A percentile compares a stretch with the other conserved stretches of the same genome.
These are phyloP conservation scores for Champsocephalus esox DNA, from an alignment of 2,797 vertebrate species.

Conservation along the genomic window DNA sequence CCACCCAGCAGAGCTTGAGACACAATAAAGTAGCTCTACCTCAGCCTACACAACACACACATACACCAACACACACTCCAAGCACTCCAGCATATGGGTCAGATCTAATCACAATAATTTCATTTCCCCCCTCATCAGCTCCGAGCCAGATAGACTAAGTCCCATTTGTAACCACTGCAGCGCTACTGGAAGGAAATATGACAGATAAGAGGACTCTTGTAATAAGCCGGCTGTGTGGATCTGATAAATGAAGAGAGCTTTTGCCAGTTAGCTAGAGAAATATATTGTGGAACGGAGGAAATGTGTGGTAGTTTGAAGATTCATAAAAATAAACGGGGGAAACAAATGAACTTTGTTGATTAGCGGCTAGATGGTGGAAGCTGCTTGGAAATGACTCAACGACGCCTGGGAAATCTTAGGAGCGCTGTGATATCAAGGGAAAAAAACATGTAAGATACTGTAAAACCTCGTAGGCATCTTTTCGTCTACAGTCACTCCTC, in stretches of 20 bases:
- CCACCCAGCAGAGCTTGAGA: constrained; percentile 58
- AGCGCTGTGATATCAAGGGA: constrained; percentile 52
- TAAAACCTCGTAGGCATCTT: constrained; percentile 59
- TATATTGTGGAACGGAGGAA: constrained; percentile 64
- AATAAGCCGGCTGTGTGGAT: constrained; percentile 80
- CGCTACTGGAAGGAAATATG: constrained; percentile 79
- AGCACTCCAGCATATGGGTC: constrained; percentile 79
- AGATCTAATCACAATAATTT: constrained; percentile 84
- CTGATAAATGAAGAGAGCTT: constrained; percentile 81
- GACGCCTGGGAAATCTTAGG: constrained; percentile 74
- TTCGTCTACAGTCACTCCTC: constrained; percentile 48
- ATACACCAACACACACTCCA: constrained; percentile 53
- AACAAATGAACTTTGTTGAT: constrained; percentile 83
- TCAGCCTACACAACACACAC: constrained; percentile 49
- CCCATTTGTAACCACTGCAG: constrained; percentile 80
- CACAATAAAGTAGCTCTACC: constrained; percentile 57
- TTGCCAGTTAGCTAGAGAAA: constrained; percentile 75
- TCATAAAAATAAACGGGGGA: constrained; percentile 68
- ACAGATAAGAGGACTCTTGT: constrained; percentile 82
- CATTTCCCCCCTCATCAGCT: constrained; percentile 83
- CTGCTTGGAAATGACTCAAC: constrained; percentile 67
- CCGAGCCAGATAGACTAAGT: constrained; percentile 80
- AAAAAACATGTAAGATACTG: constrained; percentile 62
- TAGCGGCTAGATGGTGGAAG: constrained; percentile 72
- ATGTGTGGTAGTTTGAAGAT: constrained; percentile 66